Percentiles rank a stretch among this genome's conserved stretches.
Evolutionary conservation across 2,797 vertebrate genomes (phyloP).

Genomic region (Schizothorax lantsangensis): DNA sequence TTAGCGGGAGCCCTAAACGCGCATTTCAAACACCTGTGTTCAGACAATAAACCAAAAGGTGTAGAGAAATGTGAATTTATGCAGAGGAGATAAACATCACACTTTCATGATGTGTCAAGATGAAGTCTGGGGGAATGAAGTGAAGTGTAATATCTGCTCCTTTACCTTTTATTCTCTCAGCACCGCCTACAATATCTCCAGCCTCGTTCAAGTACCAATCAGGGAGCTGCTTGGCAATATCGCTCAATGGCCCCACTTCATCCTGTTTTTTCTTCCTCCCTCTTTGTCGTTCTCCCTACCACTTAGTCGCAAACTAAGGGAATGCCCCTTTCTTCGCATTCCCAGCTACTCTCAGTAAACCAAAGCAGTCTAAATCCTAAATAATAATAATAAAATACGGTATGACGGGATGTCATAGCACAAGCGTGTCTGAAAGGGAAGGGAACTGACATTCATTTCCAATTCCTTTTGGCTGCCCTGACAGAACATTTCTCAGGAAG

Average conservation of each 20-base stretch:
- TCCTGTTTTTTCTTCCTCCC: neutral
- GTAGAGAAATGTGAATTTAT: constrained; percentile 38
- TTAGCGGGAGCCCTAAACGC: constrained; percentile 47
- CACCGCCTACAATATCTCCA: constrained; percentile 32
- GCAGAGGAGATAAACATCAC: constrained; percentile 48
- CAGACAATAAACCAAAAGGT: constrained; percentile 47
- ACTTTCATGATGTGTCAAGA: constrained; percentile 31
- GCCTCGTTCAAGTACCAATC: constrained; percentile 60
- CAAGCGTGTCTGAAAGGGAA: constrained; percentile 51
- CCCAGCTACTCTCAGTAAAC: constrained; percentile 53
- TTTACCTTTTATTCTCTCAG: constrained; percentile 17
- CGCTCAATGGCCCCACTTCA: constrained; percentile 28
- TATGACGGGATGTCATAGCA: constrained; percentile 67
- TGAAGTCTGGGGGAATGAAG: constrained; percentile 27
- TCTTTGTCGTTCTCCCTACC: constrained; percentile 5
- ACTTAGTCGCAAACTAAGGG: constrained; percentile 16
- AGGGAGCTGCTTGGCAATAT: constrained; percentile 42
- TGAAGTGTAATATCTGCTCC: neutral
- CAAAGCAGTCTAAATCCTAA: constrained; percentile 61
- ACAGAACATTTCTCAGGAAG: constrained; percentile 72
- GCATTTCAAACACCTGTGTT: constrained; percentile 49
- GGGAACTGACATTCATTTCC: constrained; percentile 73
- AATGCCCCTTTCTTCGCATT: constrained; percentile 18
- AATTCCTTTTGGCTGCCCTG: constrained; percentile 70
- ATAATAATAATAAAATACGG: constrained; percentile 64